Base-by-base conservation (phyloP, 2,113 vertebrate species). In the Dasyurus viverrinus region DNA sequence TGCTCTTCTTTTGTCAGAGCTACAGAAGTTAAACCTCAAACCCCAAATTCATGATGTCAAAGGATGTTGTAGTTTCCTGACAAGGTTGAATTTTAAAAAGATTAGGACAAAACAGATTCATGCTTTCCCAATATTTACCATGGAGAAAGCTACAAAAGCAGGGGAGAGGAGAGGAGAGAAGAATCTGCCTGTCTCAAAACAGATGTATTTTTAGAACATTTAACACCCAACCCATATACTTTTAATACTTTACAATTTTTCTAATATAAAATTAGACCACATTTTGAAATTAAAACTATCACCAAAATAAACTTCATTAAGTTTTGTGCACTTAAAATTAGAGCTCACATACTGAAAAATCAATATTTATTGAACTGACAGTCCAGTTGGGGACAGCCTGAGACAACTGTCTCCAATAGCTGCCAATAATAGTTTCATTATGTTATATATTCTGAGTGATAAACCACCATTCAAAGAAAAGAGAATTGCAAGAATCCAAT, bases 1-100 rank as follows among this genome's bases (percentile, higher is more conserved):
- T 48, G 93, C 94, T 95, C 89, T 84, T 92, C 1, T 91, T 91
- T 90, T 30, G 53, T 92, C 89, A 89, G 46, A 94, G 55, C 93
- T 68, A 57, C 50, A 46, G 84, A 97, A 96, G 95, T 50, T 91
- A 93, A 96, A 52, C 92, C 95, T 96, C 96, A 95, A 91, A 92
- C 68, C 42, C 3, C n/a, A 95, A 92, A 96, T 68, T 14, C 25
- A 91, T 57, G 42, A 36, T 2, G 2, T 93, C 47, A 97, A 95
- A 91, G 57, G 94, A 97, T 30, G 94, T 92, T 46, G 46, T 9
- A 52, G 84, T 6, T 93, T n/a, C 90, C 94, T 92, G 92, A 93
- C 90, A 55, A 53, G 48, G 24, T 22, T 84, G 90, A 95, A 94
- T 90, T 52, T 52, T 48, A 54, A 95, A 94, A 96, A 54, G n/a